Conservation (phyloP, 1,140 invertebrate species). For the Adoxophyes honmai region DNA sequence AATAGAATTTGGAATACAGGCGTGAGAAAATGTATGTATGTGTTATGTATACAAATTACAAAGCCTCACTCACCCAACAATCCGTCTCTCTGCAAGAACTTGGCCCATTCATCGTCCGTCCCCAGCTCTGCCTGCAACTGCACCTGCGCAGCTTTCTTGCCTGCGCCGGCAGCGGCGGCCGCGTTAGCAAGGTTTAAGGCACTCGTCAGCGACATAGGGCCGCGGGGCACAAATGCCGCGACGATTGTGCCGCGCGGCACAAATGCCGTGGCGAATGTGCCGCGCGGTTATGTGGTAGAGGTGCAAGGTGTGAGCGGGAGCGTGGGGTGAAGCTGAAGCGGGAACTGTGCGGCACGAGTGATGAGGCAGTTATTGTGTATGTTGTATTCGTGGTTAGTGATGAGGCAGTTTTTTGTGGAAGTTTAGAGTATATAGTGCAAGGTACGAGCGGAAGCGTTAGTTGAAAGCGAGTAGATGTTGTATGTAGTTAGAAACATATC, state of each 20-base stretch:
- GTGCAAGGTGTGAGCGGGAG: neutral
- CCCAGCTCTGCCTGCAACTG: conserved; percentile 88
- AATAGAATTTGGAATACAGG: no score
- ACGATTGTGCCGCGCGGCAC: neutral
- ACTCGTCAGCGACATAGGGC: conserved; percentile 50
- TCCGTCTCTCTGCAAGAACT: conserved; percentile 87
- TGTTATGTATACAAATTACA: conserved; percentile 12
- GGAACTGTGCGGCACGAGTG: no score
- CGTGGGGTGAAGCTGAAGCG: neutral
- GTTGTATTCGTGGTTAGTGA: no score
- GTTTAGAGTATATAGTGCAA: no score
- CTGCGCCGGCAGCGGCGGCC: conserved; percentile 64
- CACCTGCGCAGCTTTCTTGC: conserved; percentile 85
- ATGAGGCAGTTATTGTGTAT: no score
- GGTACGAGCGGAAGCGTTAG: no score
- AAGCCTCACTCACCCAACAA: conserved; percentile 85
- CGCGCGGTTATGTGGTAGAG: no score
- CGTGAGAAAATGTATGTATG: no score
- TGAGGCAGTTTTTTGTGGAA: no score
- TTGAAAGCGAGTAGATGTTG: no score
- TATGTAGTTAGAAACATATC: no score
- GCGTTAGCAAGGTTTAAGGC: conserved; percentile 56
- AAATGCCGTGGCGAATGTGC: neutral
- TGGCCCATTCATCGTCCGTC: conserved; percentile 92
- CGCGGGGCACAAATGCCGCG: neutral